Evolutionary conservation across 2,888 invertebrate species (phyloP).

Genomic region (Steinernema carpocapsae): DNA sequence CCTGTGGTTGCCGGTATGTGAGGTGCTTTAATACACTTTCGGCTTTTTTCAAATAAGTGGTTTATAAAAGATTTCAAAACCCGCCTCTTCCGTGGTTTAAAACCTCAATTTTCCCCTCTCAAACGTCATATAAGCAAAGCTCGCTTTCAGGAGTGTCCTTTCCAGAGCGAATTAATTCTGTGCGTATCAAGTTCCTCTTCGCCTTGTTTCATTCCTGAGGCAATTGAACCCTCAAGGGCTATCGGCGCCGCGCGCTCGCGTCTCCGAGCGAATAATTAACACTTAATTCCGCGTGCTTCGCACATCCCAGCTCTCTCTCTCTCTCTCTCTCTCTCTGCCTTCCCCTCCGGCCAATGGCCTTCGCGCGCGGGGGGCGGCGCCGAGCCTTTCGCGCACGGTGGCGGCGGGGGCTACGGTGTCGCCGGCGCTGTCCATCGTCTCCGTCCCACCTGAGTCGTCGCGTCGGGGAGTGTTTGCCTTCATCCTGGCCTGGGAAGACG

Average conservation of each 20-base stretch:
- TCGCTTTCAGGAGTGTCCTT: no score
- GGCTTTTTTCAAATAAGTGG: no score
- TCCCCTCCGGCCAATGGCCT: conserved; percentile 24
- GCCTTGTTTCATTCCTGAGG: neutral
- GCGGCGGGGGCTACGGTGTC: conserved; percentile 30
- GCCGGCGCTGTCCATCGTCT: conserved; percentile 13
- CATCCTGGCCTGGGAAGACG: conserved; percentile 31
- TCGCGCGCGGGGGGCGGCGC: conserved; percentile 12
- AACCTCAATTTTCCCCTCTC: no score
- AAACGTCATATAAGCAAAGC: no score
- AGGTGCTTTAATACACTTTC: no score
- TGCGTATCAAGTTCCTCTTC: neutral
- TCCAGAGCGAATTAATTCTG: no score
- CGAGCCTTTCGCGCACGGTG: conserved; percentile 9
- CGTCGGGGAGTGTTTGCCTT: conserved; percentile 29
- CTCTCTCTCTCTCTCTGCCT: neutral
- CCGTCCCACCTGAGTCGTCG: conserved; percentile 29
- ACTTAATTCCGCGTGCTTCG: conserved; percentile 25
- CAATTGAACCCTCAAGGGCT: conserved; percentile 35
- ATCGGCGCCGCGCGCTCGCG: conserved; percentile 30
- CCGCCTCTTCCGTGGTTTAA: no score
- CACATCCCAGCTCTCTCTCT: neutral
- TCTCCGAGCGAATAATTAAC: conserved; percentile 32
- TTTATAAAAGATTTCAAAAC: no score
- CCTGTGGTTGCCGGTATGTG: no score